phyloP scores from a whole-genome alignment of 2,888 invertebrate genomes.

The Drosophila planitibia region DNA sequence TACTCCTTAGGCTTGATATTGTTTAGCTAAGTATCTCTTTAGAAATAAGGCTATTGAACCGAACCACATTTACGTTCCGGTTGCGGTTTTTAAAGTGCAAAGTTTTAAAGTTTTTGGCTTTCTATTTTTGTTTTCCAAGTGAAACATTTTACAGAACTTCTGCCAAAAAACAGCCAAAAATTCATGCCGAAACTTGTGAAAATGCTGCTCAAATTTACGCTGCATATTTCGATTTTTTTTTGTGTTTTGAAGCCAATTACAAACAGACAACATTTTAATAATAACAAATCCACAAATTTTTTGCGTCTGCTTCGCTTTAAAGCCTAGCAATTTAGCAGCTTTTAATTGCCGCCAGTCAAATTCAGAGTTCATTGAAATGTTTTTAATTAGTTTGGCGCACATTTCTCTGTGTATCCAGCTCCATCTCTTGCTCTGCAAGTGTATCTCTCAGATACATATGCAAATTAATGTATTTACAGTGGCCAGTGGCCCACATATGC shows the following conservation, averaged over 20 bases:
- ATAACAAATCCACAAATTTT: slow-evolving; percentile 4
- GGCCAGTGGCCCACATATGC: slow-evolving; percentile 25
- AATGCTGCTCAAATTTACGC: not conserved
- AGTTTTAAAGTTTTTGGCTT: not conserved
- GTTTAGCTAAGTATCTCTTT: not conserved
- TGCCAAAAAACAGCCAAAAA: not conserved
- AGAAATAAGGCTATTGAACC: not conserved
- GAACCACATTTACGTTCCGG: not conserved
- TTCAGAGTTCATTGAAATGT: slow-evolving; percentile 46
- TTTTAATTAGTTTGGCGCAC: slow-evolving; percentile 58
- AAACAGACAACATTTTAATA: slow-evolving; percentile 4
- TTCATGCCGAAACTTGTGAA: not conserved
- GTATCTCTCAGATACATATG: slow-evolving; percentile 31
- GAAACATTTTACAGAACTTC: no score
- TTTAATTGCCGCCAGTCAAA: slow-evolving; percentile 42
- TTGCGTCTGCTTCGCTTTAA: slow-evolving; percentile 28
- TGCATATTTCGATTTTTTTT: not conserved
- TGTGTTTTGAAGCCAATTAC: slow-evolving; percentile 2
- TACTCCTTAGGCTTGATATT: not conserved
- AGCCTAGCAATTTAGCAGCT: slow-evolving; percentile 32
- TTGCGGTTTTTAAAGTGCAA: not conserved
- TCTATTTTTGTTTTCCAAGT: no score
- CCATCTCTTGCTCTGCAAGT: slow-evolving; percentile 1
- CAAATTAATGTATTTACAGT: not conserved
- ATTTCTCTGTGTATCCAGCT: slow-evolving; percentile 3